phyloP scores from a whole-genome alignment of 1,140 invertebrate species.

The Zaprionus nigranus region DNA sequence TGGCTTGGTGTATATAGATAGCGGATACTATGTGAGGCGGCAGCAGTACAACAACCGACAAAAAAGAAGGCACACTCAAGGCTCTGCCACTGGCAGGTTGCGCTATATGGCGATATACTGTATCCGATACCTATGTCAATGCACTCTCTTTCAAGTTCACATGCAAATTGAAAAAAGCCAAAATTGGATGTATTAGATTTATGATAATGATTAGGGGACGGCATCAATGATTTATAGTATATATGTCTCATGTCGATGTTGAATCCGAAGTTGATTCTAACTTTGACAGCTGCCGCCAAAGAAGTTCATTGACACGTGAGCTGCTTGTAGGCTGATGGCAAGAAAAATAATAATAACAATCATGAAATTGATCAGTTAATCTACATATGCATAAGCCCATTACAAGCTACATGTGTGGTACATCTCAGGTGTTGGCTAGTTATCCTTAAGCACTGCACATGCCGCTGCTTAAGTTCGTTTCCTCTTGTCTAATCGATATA shows the following conservation, averaged over 20 bases:
- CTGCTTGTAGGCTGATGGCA: slow-evolving; percentile 38
- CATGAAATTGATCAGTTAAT: slow-evolving; percentile 25
- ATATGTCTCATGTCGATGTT: slow-evolving; percentile 33
- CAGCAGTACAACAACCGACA: slow-evolving; percentile 42
- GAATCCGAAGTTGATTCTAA: slow-evolving; percentile 48
- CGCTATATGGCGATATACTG: background rate
- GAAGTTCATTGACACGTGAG: slow-evolving; percentile 65
- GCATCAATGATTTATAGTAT: slow-evolving; percentile 60
- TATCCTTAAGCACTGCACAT: slow-evolving; percentile 24
- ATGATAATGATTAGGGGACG: slow-evolving; percentile 56
- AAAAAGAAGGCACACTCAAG: slow-evolving; percentile 28
- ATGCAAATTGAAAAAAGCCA: slow-evolving; percentile 73
- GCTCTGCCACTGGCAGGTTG: slow-evolving; percentile 21
- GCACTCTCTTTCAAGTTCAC: slow-evolving; percentile 74
- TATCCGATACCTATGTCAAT: slow-evolving; percentile 58
- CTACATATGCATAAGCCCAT: slow-evolving; percentile 3
- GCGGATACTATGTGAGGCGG: slow-evolving; percentile 1
- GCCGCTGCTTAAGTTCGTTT: slow-evolving; percentile 43
- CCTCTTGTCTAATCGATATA: slow-evolving; percentile 66
- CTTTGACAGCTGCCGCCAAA: slow-evolving; percentile 55
- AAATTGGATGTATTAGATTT: slow-evolving; percentile 69
- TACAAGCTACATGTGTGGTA: background rate
- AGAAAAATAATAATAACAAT: slow-evolving; percentile 15
- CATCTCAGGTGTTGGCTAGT: slow-evolving; percentile 34
- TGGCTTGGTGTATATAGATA: slow-evolving; percentile 22